Percentiles rank a stretch among this genome's conserved stretches.
Evolutionary conservation across 2,888 invertebrate genomes (phyloP).

Genomic region (Andrena hattorfiana): DNA sequence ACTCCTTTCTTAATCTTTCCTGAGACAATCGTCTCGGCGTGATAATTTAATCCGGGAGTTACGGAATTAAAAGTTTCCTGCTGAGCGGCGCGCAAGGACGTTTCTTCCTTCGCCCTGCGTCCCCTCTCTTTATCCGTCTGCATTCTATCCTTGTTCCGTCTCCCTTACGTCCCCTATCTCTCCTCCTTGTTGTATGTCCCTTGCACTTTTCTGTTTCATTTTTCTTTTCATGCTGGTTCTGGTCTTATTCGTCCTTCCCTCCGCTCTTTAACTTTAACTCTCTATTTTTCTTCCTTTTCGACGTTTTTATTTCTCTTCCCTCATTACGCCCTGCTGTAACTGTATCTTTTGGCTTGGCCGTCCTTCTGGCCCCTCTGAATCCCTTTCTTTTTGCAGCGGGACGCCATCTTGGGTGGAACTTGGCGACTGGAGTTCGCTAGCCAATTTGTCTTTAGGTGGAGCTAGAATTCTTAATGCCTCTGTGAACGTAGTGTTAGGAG

Average conservation of each 20-base stretch:
- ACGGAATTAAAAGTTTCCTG: slow-evolving; percentile 84
- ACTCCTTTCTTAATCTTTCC: slow-evolving; percentile 81
- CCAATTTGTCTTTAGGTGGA: slow-evolving; percentile 11
- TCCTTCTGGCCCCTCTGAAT: background rate
- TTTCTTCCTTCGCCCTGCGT: slow-evolving; percentile 36
- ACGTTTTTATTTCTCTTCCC: slow-evolving; percentile 18
- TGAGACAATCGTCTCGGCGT: slow-evolving; percentile 82
- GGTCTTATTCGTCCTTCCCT: background rate
- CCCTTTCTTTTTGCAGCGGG: background rate
- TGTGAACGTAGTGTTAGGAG: background rate
- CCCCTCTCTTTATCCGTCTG: background rate
- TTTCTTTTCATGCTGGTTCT: background rate
- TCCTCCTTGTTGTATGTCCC: background rate
- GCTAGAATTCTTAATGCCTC: slow-evolving; percentile 3
- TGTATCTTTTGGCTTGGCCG: slow-evolving; percentile 2
- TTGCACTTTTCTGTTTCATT: slow-evolving; percentile 5
- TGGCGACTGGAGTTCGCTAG: slow-evolving; percentile 9
- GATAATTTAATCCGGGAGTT: slow-evolving; percentile 84
- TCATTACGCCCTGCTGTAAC: slow-evolving; percentile 2
- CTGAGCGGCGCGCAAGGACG: slow-evolving; percentile 76
- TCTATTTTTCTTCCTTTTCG: slow-evolving; percentile 15
- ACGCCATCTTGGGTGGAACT: background rate
- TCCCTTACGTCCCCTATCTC: background rate
- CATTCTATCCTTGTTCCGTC: slow-evolving; percentile 23
- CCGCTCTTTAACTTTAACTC: slow-evolving; percentile 26